Evolutionary conservation across 1,140 invertebrate genomes (phyloP), one percentile per base, ranked within the genome.

Genomic region (Xylocopa sonorina): DNA sequence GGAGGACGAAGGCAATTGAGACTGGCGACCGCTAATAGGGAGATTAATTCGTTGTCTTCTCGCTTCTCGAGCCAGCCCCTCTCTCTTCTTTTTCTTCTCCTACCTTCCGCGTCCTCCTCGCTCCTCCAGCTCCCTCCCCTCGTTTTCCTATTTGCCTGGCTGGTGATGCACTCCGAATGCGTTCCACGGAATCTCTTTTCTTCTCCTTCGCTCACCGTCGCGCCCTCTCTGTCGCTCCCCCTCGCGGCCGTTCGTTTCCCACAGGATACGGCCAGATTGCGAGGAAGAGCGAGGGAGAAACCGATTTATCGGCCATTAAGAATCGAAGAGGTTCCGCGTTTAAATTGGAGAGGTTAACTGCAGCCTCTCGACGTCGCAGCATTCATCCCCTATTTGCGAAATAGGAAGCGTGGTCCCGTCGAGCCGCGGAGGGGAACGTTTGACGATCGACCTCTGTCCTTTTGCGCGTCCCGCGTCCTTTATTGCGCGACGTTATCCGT

Each of bases 41-140:
- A 87, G 84, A 88, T 88, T 88, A 88, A 88, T 86, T 88, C 80
- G 86, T 71, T 76, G 80, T 88, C 75, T 83, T 80, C 53, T 74
- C 60, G 43, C 74, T 64, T 58, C 53, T 27, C 53, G 34, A 73
- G 66, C 34, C 38, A 51, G 53, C 55, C 57, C 60, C 55, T 24
- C 12, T 12, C 34, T 18, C 12, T 16, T 14, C 4, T 6, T 46
- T 32, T 32, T 41, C 32, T 10, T 53, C 48, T 48, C 12, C 3
- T 4, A 41, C 60, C 60, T 48, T 51, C 41, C 62, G 57, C 41
- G 50, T 58, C 29, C 21, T 27, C 12, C 38, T 27, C 32, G 16
- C 27, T 27, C 34, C 41, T 57, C 21, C 55, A 12, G n/a, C 18
- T 24, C 29, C 55, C 34, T 50, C 16, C 12, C 14, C 5, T 48